Evolutionary conservation across 2,797 vertebrate genomes (phyloP).

Genomic region (Philypnodon macrostomus): DNA sequence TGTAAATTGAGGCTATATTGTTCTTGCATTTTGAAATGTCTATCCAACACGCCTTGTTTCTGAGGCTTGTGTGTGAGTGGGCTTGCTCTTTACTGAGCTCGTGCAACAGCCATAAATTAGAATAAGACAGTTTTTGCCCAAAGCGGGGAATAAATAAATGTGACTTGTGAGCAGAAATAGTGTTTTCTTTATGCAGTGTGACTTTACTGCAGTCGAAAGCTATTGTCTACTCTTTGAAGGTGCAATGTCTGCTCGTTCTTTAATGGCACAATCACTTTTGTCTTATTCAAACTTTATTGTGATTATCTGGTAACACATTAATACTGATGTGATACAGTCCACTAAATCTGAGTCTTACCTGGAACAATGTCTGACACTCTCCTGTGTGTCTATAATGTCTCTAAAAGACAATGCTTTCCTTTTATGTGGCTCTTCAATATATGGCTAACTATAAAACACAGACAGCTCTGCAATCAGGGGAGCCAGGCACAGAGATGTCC

Average conservation of each 20-base stretch:
- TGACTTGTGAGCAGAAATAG: constrained; percentile 65
- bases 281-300: constrained; percentile 29
- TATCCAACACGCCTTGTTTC: constrained; percentile 47
- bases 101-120: constrained; percentile 73
- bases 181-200: constrained; percentile 70
- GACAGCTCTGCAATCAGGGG: constrained; percentile 7
- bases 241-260: constrained; percentile 60
- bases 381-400: constrained; percentile 14
- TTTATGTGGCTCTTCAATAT: constrained; percentile 15
- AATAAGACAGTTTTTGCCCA: constrained; percentile 70
- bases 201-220: constrained; percentile 63
- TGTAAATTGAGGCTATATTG: constrained; percentile 57
- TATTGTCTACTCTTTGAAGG: constrained; percentile 61
- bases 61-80: constrained; percentile 59
- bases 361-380: constrained; percentile 10
- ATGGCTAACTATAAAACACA: constrained; percentile 15
- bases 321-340: constrained; percentile 9
- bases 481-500: constrained; percentile 11
- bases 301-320: constrained; percentile 29
- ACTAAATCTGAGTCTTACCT: constrained; percentile 1
- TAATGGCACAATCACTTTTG: constrained; percentile 38
- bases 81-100: constrained; percentile 61
- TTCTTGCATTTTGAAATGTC: constrained; percentile 62
- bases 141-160: constrained; percentile 78
- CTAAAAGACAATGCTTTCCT: constrained; percentile 16